These are phyloP conservation scores for Mormyrus proboscirostris DNA, from an alignment of 2,797 vertebrate genomes.

Conservation along the genomic window DNA sequence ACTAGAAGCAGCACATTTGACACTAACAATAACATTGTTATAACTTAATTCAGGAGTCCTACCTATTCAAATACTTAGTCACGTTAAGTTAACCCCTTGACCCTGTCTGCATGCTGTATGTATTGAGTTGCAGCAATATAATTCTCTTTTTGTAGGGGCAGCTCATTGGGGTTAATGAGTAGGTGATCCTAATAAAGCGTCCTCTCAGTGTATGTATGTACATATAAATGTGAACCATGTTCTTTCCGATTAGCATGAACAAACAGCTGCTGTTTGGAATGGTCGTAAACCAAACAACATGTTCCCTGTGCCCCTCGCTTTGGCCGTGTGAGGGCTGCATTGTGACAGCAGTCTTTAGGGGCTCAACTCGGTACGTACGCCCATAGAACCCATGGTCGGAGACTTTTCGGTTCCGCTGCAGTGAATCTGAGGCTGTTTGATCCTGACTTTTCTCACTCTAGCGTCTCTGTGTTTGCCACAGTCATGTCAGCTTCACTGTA, in stretches of 20 bases:
- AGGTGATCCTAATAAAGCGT: neutral
- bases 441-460: neutral
- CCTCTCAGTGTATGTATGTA: neutral
- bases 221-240: neutral
- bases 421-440: neutral
- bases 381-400: neutral
- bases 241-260: constrained; percentile 14
- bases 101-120: neutral
- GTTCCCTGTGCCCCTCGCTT: constrained; percentile 11
- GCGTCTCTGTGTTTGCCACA: neutral
- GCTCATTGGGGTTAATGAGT: neutral
- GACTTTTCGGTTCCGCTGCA: neutral
- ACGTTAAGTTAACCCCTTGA: neutral
- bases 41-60: neutral
- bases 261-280: constrained; percentile 23
- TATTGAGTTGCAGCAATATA: neutral
- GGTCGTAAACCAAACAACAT: constrained; percentile 11
- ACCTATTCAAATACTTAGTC: neutral
- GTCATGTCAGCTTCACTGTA: neutral
- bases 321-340: constrained; percentile 1
- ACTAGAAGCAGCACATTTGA: neutral
- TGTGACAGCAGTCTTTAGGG: neutral
- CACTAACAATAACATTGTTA: neutral
- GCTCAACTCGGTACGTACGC: neutral
- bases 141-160: neutral